These are phyloP conservation scores for Chaetophractus vellerosus DNA, from an alignment of 2,797 vertebrate species.

Conservation along the genomic window DNA sequence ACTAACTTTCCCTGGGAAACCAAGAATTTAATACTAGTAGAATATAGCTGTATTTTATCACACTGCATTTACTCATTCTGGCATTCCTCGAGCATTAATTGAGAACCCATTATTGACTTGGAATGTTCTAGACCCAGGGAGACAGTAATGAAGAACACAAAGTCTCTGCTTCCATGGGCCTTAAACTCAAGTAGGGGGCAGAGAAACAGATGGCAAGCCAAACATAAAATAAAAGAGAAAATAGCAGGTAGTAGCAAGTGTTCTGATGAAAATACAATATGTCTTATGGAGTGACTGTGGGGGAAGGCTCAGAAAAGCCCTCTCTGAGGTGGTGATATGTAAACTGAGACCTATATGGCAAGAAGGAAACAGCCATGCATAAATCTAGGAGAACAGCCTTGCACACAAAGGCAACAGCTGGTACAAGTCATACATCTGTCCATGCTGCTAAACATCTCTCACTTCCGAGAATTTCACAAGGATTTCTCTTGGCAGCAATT, in stretches of 20 bases:
- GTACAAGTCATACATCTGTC: not conserved
- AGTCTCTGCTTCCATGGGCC: not conserved
- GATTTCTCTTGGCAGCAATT: not conserved
- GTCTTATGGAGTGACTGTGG: not conserved
- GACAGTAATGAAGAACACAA: not conserved
- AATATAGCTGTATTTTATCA: not conserved
- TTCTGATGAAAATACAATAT: constrained; percentile 18
- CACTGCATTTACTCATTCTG: not conserved
- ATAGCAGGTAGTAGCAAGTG: not conserved
- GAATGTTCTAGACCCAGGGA: not conserved
- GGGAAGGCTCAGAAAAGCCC: not conserved
- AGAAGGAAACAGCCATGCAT: not conserved
- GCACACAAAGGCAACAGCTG: not conserved
- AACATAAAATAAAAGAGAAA: not conserved
- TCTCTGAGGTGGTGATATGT: not conserved
- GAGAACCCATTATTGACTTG: not conserved
- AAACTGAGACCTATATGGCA: not conserved
- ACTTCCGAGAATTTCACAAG: not conserved
- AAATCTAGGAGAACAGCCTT: not conserved
- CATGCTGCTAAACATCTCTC: not conserved
- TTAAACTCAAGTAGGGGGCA: not conserved
- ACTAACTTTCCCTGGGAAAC: constrained; percentile 35
- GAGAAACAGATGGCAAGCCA: not conserved
- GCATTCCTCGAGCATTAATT: not conserved
- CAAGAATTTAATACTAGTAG: not conserved